Conservation (phyloP, 2,113 vertebrate genomes). For the Phrynosoma platyrhinos region DNA sequence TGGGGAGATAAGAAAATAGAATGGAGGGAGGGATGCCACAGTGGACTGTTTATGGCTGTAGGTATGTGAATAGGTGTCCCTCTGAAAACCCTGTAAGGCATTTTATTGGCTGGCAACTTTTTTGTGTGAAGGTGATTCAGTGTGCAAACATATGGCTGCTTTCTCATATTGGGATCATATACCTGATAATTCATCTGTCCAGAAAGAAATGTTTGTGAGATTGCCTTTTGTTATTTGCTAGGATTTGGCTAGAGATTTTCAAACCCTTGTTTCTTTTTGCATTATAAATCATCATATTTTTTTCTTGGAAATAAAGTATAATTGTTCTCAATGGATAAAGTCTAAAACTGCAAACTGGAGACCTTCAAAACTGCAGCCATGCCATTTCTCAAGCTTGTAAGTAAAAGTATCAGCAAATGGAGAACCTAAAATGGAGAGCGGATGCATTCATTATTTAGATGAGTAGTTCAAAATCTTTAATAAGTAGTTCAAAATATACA, state of each 20-base stretch:
- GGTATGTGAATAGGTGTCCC: neutral
- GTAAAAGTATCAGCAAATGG: neutral
- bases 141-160: neutral
- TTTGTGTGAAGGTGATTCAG: neutral
- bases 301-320: conserved; percentile 33
- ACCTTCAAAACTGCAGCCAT: neutral
- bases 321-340: neutral
- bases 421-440: neutral
- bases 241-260: neutral
- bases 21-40: neutral
- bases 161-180: neutral
- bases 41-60: neutral
- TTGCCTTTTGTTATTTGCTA: neutral
- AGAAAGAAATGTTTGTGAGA: neutral
- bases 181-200: neutral
- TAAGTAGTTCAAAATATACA: too few species aligned
- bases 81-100: neutral
- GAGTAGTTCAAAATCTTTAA: neutral
- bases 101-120: rapidly evolving
- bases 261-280: neutral
- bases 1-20: neutral
- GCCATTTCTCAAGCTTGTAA: neutral
- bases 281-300: neutral
- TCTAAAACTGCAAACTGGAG: neutral
- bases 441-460: neutral